These are phyloP conservation scores for Rhimphoctona megacephalus DNA, from an alignment of 2,888 invertebrate genomes.

Conservation along the genomic window DNA sequence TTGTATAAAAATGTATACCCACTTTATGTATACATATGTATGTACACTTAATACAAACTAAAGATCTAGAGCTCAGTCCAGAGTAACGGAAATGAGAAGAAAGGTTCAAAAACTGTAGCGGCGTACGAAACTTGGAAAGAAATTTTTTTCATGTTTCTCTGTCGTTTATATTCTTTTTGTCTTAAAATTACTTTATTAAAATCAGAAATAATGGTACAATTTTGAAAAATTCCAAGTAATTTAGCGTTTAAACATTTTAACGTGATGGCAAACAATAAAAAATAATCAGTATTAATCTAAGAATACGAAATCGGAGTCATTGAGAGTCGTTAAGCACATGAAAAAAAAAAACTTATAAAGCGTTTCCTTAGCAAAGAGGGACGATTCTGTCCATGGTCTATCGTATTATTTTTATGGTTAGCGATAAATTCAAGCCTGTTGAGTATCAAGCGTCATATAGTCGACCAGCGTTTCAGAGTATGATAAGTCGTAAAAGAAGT, in stretches of 20 bases:
- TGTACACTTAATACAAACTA: neutral
- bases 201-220: neutral
- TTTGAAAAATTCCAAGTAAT: neutral
- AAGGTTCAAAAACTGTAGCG: neutral
- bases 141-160: neutral
- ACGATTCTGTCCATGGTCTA: slow-evolving; percentile 24
- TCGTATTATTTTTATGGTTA: slow-evolving; percentile 63
- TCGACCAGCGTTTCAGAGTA: slow-evolving; percentile 62
- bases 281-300: neutral
- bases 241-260: neutral
- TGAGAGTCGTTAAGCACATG: neutral
- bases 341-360: slow-evolving; percentile 4
- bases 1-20: neutral
- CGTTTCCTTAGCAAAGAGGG: slow-evolving; percentile 12
- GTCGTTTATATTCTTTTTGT: neutral
- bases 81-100: slow-evolving; percentile 23
- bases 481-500: slow-evolving; percentile 66
- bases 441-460: slow-evolving; percentile 57
- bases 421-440: slow-evolving; percentile 60
- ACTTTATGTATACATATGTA: neutral
- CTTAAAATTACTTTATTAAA: neutral
- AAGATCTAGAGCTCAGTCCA: slow-evolving; percentile 8
- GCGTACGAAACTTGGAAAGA: neutral
- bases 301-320: neutral
- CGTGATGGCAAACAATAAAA: neutral